Conservation (phyloP, 1,140 invertebrate genomes). For the Brachionus rubens region DNA sequence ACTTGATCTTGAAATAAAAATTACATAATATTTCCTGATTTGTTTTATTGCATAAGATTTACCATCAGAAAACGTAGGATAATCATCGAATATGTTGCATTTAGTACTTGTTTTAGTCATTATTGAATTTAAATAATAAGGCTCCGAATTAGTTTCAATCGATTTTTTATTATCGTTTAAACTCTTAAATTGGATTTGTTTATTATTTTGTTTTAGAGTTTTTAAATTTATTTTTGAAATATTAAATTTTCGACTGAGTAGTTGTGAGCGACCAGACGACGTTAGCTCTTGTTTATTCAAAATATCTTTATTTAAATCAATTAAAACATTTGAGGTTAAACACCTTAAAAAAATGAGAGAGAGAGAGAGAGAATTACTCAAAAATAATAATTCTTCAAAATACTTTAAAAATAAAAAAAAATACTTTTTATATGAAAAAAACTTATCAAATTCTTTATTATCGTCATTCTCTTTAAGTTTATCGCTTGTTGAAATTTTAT, state of each 20-base stretch:
- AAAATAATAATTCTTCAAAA: too few species aligned
- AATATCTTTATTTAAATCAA: slow-evolving; percentile 29
- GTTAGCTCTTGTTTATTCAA: background rate
- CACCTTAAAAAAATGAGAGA: slow-evolving; percentile 19
- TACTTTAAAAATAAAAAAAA: too few species aligned
- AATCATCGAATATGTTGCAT: background rate
- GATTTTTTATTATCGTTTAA: too few species aligned
- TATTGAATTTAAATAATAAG: background rate
- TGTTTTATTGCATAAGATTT: background rate
- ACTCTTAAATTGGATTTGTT: background rate
- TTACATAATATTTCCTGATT: slow-evolving; percentile 8
- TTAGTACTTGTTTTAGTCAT: background rate
- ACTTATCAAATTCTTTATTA: slow-evolving; percentile 14
- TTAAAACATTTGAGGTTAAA: slow-evolving; percentile 34
- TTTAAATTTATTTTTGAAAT: background rate
- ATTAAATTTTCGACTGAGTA: background rate
- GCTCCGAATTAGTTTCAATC: background rate
- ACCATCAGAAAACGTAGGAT: background rate
- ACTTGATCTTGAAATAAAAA: background rate
- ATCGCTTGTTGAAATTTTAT: background rate
- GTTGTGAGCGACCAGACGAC: background rate
- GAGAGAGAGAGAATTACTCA: background rate
- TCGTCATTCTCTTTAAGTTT: background rate
- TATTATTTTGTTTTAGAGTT: slow-evolving; percentile 17
- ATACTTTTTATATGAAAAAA: slow-evolving; percentile 12